A percentile compares a stretch with the other conserved stretches of the same genome.
Evolutionary conservation across 2,113 vertebrate genomes (phyloP).

Genomic region (Sinocyclocheilus maitianheensis): DNA sequence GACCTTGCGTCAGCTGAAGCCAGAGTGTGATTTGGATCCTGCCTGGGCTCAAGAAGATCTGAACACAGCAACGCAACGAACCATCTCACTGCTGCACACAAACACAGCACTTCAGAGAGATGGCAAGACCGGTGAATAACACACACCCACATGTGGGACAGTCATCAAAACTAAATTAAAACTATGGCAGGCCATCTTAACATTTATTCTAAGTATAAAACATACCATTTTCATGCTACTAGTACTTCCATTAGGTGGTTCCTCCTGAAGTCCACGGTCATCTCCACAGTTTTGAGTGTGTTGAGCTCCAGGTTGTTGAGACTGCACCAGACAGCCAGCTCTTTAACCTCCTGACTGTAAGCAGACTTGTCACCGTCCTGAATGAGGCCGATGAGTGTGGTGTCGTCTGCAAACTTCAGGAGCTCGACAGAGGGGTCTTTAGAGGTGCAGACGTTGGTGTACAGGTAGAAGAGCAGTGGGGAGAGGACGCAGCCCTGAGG

Average conservation of each 20-base stretch:
- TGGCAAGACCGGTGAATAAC: slow-evolving; percentile 77
- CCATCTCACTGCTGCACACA: slow-evolving; percentile 80
- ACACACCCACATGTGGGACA: neutral
- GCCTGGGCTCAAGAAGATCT: slow-evolving; percentile 93
- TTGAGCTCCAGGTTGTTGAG: too few species aligned
- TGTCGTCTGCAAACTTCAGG: too few species aligned
- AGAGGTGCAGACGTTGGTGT: too few species aligned
- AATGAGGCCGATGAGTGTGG: too few species aligned
- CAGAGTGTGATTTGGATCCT: slow-evolving; percentile 86
- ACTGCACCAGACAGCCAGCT: too few species aligned
- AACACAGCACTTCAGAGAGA: slow-evolving; percentile 81
- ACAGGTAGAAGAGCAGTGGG: too few species aligned
- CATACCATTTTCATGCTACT: neutral
- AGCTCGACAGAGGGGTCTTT: too few species aligned
- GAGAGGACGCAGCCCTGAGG: too few species aligned
- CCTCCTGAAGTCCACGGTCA: too few species aligned
- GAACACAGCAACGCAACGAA: slow-evolving; percentile 81
- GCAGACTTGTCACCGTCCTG: too few species aligned
- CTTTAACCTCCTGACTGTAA: too few species aligned
- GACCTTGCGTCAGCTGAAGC: slow-evolving; percentile 90
- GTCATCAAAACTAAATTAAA: neutral
- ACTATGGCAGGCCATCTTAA: neutral
- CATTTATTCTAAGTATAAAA: neutral
- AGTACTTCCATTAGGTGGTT: neutral
- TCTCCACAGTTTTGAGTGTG: too few species aligned